phyloP scores from a whole-genome alignment of 2,797 vertebrate genomes.

The Sparus aurata region DNA sequence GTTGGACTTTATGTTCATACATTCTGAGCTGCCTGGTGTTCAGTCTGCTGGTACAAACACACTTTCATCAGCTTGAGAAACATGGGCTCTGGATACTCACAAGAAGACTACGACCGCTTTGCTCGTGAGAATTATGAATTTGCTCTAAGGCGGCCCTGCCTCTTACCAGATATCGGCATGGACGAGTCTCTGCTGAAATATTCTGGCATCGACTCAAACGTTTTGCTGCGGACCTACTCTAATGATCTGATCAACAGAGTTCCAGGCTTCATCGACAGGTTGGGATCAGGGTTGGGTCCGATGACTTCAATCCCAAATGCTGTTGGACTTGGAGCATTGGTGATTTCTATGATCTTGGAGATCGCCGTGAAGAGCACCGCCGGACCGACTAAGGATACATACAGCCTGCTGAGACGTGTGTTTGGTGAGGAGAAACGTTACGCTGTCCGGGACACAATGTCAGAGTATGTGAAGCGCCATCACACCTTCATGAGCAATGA shows the following conservation, averaged over 20 bases:
- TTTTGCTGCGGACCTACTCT: conserved; percentile 3
- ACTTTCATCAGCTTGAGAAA: neutral
- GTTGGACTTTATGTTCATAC: neutral
- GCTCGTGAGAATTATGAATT: rapidly evolving
- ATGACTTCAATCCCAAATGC: neutral
- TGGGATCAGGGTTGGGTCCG: rapidly evolving
- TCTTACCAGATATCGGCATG: conserved; percentile 15
- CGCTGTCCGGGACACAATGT: conserved; percentile 35
- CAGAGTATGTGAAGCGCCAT: conserved; percentile 20
- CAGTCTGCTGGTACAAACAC: neutral
- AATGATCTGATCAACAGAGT: rapidly evolving
- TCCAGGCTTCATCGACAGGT: rapidly evolving
- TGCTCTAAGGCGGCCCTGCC: rapidly evolving
- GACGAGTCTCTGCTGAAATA: conserved; percentile 28
- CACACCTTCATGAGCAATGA: neutral
- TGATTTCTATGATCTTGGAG: conserved; percentile 35
- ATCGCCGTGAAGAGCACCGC: rapidly evolving
- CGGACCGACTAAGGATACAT: rapidly evolving
- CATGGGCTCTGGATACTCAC: neutral
- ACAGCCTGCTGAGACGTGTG: neutral
- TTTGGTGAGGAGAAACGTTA: conserved; percentile 44
- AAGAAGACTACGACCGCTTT: rapidly evolving
- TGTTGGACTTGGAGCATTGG: conserved; percentile 36
- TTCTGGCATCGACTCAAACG: neutral
- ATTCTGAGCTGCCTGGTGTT: neutral